phyloP scores from a whole-genome alignment of 2,113 vertebrate genomes.

The Arvicanthis niloticus region DNA sequence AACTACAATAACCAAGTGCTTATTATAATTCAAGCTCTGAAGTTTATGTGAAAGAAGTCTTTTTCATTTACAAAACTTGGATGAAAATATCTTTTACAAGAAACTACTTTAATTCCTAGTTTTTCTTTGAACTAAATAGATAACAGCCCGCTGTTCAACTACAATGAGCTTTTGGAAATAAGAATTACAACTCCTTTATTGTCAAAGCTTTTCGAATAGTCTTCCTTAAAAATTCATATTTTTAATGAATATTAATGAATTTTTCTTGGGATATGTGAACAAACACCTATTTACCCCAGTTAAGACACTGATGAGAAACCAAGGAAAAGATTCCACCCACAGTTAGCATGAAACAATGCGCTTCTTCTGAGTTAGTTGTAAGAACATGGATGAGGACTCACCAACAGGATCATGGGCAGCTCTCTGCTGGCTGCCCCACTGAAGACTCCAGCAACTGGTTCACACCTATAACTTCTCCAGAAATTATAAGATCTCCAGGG shows the following conservation, averaged over 20 bases:
- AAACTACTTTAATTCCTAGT: not conserved
- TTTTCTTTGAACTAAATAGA: not conserved
- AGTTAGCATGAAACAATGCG: not conserved
- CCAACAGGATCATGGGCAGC: not conserved
- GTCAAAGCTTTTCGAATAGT: not conserved
- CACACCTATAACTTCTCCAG: not conserved
- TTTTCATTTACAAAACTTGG: not conserved
- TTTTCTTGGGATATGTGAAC: not conserved
- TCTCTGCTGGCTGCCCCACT: not conserved
- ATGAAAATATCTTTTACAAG: not conserved
- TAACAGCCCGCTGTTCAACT: not conserved
- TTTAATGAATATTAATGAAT: no score
- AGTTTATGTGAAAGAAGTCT: not conserved
- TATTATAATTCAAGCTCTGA: not conserved
- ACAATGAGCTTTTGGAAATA: slow-evolving; percentile 23
- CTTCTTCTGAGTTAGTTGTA: not conserved
- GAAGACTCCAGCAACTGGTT: not conserved
- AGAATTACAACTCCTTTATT: not conserved
- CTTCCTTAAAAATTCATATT: not conserved
- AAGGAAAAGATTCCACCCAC: not conserved
- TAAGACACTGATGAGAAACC: not conserved
- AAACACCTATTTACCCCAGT: not conserved
- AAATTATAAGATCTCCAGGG: no score
- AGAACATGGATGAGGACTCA: not conserved
- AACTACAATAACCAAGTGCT: not conserved